phyloP scores from a whole-genome alignment of 2,888 invertebrate genomes.

The Perizoma flavofasciatum region DNA sequence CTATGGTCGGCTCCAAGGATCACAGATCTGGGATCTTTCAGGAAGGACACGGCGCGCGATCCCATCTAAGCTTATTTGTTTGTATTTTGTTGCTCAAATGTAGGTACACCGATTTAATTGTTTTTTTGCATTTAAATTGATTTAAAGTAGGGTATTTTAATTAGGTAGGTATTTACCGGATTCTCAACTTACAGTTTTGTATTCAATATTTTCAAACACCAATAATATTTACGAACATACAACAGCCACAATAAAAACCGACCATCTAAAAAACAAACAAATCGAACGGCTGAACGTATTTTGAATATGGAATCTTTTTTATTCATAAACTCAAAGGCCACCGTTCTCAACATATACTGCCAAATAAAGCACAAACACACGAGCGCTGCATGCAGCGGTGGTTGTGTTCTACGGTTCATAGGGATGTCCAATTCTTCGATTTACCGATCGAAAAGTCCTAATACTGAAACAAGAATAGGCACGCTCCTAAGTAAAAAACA shows the following conservation, averaged over 20 bases:
- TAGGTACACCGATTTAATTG: constrained; percentile 34
- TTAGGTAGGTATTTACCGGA: too few relatives aligned
- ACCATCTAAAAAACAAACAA: constrained; percentile 16
- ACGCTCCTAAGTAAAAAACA: too few relatives aligned
- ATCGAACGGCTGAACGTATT: constrained; percentile 24
- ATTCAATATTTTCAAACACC: too few relatives aligned
- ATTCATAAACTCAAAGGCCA: constrained; percentile 29
- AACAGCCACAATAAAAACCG: constrained; percentile 10
- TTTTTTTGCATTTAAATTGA: constrained; percentile 28
- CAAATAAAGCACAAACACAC: constrained; percentile 30
- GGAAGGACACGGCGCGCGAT: constrained; percentile 58
- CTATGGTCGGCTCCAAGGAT: constrained; percentile 47
- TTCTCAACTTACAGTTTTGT: too few relatives aligned
- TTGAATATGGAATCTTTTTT: constrained; percentile 32
- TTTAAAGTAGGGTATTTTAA: constrained; percentile 1
- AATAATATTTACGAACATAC: neutral
- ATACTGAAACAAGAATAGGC: too few relatives aligned
- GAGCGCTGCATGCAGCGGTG: constrained; percentile 1
- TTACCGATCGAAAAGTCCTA: neutral
- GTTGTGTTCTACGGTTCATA: neutral
- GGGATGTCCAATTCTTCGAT: constrained; percentile 7
- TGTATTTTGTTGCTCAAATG: constrained; percentile 45
- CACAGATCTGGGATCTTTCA: constrained; percentile 58
- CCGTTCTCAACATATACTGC: constrained; percentile 27
- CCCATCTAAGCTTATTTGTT: constrained; percentile 54